Percentiles rank a stretch among this genome's conserved stretches.
Conservation (phyloP, 2,888 invertebrate genomes). For the Polydrusus tereticollis region DNA sequence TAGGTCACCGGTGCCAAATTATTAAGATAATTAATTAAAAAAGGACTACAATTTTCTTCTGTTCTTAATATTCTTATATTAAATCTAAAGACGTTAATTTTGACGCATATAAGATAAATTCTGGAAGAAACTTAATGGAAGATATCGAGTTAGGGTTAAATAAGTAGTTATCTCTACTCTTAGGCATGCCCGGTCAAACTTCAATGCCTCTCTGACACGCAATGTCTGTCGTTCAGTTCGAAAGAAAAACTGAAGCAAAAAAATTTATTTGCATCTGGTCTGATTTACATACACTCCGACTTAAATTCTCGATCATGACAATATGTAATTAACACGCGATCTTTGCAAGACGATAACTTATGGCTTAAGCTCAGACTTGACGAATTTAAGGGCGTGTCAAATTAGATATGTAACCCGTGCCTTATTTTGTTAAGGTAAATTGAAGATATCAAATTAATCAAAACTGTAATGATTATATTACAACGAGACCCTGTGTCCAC, state of each 20-base stretch:
- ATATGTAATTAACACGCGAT: conserved; percentile 61
- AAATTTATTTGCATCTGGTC: conserved; percentile 59
- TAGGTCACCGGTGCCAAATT: no score
- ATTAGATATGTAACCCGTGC: conserved; percentile 24
- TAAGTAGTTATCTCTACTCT: conserved; percentile 29
- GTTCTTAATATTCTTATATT: no score
- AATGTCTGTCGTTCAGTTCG: conserved; percentile 33
- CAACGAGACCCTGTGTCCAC: no score
- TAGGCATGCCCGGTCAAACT: conserved; percentile 28
- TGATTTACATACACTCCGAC: conserved; percentile 60
- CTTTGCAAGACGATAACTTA: conserved; percentile 42
- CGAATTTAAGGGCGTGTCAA: conserved; percentile 38
- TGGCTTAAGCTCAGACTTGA: conserved; percentile 38
- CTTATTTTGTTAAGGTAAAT: conserved; percentile 15
- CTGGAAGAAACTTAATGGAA: conserved; percentile 38
- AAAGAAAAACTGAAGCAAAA: conserved; percentile 49
- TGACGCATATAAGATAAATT: conserved; percentile 22
- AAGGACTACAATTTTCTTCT: no score
- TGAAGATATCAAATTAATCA: no score
- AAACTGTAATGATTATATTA: no score
- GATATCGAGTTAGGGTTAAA: conserved; percentile 40
- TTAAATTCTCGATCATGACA: conserved; percentile 60
- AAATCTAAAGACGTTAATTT: not conserved
- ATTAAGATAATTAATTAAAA: no score
- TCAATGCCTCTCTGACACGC: conserved; percentile 40